A percentile compares a stretch with the other conserved stretches of the same genome.
These are phyloP conservation scores for Lipophrys pholis DNA, from an alignment of 2,113 vertebrate genomes.

Conservation along the genomic window DNA sequence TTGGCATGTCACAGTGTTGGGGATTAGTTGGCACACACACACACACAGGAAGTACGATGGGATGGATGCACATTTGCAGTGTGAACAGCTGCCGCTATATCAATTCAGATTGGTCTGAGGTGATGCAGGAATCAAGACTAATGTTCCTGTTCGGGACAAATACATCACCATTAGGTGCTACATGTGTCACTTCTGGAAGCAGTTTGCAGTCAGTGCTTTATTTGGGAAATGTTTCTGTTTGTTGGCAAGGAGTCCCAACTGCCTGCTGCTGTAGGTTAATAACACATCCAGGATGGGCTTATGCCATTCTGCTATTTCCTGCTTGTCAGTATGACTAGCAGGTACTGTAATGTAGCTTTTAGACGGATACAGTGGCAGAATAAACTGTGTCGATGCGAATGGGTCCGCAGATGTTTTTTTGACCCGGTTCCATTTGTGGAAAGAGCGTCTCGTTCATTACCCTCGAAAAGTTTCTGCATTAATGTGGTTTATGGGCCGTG, in stretches of 20 bases:
- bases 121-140: constrained; percentile 78
- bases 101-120: constrained; percentile 71
- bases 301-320: constrained; percentile 45
- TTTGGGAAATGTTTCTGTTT: constrained; percentile 66
- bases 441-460: constrained; percentile 8
- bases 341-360: constrained; percentile 21
- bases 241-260: constrained; percentile 67
- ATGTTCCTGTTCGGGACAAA: constrained; percentile 73
- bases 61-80: constrained; percentile 39
- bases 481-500: constrained; percentile 14
- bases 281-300: constrained; percentile 54
- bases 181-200: constrained; percentile 68
- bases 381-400: constrained; percentile 29
- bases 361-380: constrained; percentile 23
- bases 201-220: constrained; percentile 62
- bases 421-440: constrained; percentile 11
- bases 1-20: constrained; percentile 41
- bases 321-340: constrained; percentile 40
- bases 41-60: constrained; percentile 23
- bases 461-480: background rate
- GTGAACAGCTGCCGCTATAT: constrained; percentile 73
- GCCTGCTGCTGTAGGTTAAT: constrained; percentile 66
- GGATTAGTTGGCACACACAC: constrained; percentile 41
- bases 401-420: background rate
- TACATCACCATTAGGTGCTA: constrained; percentile 78